Base-by-base conservation (phyloP, 37 sponge, comb jelly and placozoan species). In the Bolinopsis microptera region DNA sequence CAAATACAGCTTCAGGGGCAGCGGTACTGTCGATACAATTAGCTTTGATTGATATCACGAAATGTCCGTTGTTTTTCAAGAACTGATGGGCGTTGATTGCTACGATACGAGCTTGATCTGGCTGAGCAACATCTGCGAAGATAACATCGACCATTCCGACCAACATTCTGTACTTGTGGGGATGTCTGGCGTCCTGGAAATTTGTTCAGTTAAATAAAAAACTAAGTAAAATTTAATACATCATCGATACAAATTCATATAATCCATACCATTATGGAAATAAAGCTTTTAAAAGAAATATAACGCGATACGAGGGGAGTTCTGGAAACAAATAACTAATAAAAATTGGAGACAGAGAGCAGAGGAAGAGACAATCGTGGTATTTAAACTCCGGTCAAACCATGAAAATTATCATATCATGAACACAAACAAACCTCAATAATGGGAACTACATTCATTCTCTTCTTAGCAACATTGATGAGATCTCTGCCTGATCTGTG, bases 41-140 rank as follows among this genome's bases (percentile, higher is more conserved):
- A 39, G 99, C 99, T 97, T 98, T 98, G 80, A 98, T 98, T 13
- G 97, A 96, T 35, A 98, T 98, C 69, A 98, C 97, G 93, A 97
- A 96, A 75, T 98, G 95, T 0, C 99, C 99, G 86, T 95, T 95
- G 94, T 98, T 97, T 93, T 97, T 98, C 67, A 98, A 93, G 94
- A 96, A 98, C 74, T 95, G 77, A 72, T 97, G 99, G 18, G 97
- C 96, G 93, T 98, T 98, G 74, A 98, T 94, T 23, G 97, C 96
- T 27, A 98, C 96, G 70, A 98, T 98, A 31, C 99, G 93, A 26
- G 99, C 97, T 40, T 98, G 99, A 75, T 98, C 99, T 1, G 99
- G 99, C 92, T 98, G 99, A 30, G 99, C 99, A 69, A 98, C 99
- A 94, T 98, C 99, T 80, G 97, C 97, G 94, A 98, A 98, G 82